Base-by-base conservation (phyloP, 1,140 invertebrate genomes). In the Lordiphosa stackelbergi region DNA sequence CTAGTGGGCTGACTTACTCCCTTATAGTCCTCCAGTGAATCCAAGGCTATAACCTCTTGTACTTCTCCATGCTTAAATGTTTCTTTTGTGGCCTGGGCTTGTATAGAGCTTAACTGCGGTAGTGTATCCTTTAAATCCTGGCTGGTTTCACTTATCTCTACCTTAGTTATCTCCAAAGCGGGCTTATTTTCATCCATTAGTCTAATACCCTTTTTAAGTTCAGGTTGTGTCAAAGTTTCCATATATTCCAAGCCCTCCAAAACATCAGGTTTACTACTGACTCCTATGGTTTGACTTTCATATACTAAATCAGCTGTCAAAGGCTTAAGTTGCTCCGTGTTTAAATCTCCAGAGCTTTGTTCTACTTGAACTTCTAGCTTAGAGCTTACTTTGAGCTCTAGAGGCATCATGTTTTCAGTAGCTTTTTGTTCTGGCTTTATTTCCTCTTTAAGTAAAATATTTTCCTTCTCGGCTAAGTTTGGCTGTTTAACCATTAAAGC, bases 91-190 rank as follows among this genome's bases (percentile, higher is more conserved):
- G 49, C 7, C 6, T 66, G 45, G 5, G 77, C 73, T 2, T 35
- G 53, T 2, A 4, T 11, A 5, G 13, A 7, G 5, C 16, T 11
- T 0, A 47, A 34, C 6, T 45, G 53, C 1, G 31, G 34, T 3
- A 12, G 9, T 5, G 13, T 31, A 9, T 63, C 47, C 10, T 9
- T 28, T 0, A 77, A 40, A 7, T 56, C 55, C 4, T 45, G 35
- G n/a, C 60, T 79, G 16, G 40, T 52, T 11, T 86, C 85, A 4
- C 41, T 63, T 5, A 57, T 10, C 11, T 85, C 65, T 9, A 86
- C 63, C 48, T 70, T 56, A 5, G 41, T 74, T 22, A 81, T 49
- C n/a, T 77, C 72, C 11, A 86, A 22, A 3, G 79, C 48, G 6
- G 54, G 60, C 19, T 59, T 56, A 35, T 63, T 66, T 38, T 84